phyloP scores from a whole-genome alignment of 1,140 invertebrate species.

The Musca vetustissima region DNA sequence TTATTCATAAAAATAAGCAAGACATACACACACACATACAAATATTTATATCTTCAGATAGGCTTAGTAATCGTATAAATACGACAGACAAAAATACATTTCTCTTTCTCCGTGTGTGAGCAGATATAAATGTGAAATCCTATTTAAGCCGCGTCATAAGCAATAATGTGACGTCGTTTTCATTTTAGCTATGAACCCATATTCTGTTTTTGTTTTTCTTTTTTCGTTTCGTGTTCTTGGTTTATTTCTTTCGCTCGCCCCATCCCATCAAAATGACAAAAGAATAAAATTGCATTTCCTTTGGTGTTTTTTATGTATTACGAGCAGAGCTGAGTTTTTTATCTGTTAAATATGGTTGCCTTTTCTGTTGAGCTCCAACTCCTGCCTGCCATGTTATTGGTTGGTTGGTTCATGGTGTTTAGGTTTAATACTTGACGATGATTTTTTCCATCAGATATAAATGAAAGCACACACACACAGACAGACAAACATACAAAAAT shows the following conservation, averaged over 20 bases:
- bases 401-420: slow-evolving; percentile 6
- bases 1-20: slow-evolving; percentile 18
- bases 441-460: slow-evolving; percentile 19
- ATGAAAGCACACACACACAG: not conserved
- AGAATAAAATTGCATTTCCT: slow-evolving; percentile 11
- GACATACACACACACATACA: not conserved
- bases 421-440: slow-evolving; percentile 5
- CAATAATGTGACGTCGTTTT: slow-evolving; percentile 13
- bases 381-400: not conserved
- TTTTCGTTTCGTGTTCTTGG: not conserved
- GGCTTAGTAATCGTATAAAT: slow-evolving; percentile 13
- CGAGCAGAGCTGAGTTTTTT: slow-evolving; percentile 2
- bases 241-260: too few relatives aligned
- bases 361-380: not conserved
- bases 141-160: slow-evolving; percentile 16
- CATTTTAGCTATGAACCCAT: not conserved
- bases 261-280: not conserved
- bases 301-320: slow-evolving; percentile 12
- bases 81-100: not conserved
- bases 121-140: slow-evolving; percentile 20
- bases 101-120: not conserved
- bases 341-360: slow-evolving; percentile 19
- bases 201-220: too few relatives aligned
- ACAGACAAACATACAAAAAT: not conserved
- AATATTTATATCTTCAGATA: slow-evolving; percentile 3